Evolutionary conservation across 2,113 vertebrate genomes (phyloP).

Genomic region (Tautogolabrus adspersus): DNA sequence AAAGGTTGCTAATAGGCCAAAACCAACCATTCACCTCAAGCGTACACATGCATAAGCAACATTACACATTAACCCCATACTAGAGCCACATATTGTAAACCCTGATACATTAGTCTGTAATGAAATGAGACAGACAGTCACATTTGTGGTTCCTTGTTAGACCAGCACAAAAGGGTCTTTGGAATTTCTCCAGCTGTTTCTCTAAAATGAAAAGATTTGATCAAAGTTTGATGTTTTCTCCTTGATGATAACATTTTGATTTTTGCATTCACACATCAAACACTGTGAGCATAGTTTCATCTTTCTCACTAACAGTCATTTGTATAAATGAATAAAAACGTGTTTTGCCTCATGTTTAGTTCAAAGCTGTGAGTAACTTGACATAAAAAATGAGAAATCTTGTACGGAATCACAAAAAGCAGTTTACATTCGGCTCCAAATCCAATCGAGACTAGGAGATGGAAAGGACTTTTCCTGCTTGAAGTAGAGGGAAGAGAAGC

Average conservation of each 20-base stretch:
- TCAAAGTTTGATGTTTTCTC: no score
- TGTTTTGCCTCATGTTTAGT: neutral
- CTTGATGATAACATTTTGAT: neutral
- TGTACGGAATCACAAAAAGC: neutral
- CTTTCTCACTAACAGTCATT: no score
- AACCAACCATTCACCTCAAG: neutral
- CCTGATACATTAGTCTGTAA: neutral
- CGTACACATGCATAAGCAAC: neutral
- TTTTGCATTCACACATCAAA: neutral
- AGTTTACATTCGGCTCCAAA: neutral
- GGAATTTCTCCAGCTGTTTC: no score
- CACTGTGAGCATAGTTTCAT: neutral
- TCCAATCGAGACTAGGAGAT: neutral
- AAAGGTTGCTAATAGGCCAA: conserved; percentile 2
- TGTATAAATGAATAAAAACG: neutral
- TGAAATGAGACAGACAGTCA: neutral
- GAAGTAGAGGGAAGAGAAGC: neutral
- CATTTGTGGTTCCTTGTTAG: neutral
- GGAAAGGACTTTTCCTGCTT: neutral
- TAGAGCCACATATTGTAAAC: neutral
- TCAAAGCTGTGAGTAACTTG: no score
- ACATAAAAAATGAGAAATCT: neutral
- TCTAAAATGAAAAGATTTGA: no score
- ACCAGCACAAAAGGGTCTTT: neutral
- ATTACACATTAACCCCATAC: conserved; percentile 2